Base-by-base conservation (phyloP, 1,140 invertebrate species). In the Anthonomus grandis region DNA sequence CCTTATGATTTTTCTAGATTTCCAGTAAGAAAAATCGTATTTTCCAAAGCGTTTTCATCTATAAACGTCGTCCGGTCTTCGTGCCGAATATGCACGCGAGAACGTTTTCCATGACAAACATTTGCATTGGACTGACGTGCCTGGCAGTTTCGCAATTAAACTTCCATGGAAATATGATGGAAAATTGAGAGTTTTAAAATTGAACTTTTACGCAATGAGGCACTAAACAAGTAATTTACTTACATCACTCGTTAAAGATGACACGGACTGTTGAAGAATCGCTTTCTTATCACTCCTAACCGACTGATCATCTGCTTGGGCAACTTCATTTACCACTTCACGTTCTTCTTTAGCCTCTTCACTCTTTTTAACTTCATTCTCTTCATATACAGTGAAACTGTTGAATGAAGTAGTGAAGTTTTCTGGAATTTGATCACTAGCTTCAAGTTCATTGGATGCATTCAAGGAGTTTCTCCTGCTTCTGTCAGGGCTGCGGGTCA, bases 401-500 rank as follows among this genome's bases (percentile, higher is more conserved):
- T 60, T 50, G 12, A 31, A 10, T 25, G 21, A 1, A 17, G 42
- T 10, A n/a, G 8, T 12, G n/a, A 19, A 15, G 31, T 48, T 15
- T 17, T 48, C 13, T 17, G 12, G 25, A 0, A 9, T 9, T 48
- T 48, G 9, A 2, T 41, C 38, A 12, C 9, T 1, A 1, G 1
- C 38, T 23, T 5, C 4, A 23, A 17, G 12, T 23, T 21, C 42
- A 12, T 41, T 18, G 25, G 2, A 18, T 21, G 34, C 10, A 15
- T 10, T 12, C 23, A 22, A 21, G 37, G 48, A 44, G 19, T 51
- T 58, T 41, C 24, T 58, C 48, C 49, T 60, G n/a, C 31, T 44
- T 24, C 52, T 49, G 50, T 68, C 62, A 0, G 71, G 71, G 63
- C 69, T 70, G 63, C 71, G 53, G 0, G 71, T 69, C 34, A 84